Evolutionary conservation across 2,113 vertebrate species (phyloP).

Genomic region (Serilophus lunatus): DNA sequence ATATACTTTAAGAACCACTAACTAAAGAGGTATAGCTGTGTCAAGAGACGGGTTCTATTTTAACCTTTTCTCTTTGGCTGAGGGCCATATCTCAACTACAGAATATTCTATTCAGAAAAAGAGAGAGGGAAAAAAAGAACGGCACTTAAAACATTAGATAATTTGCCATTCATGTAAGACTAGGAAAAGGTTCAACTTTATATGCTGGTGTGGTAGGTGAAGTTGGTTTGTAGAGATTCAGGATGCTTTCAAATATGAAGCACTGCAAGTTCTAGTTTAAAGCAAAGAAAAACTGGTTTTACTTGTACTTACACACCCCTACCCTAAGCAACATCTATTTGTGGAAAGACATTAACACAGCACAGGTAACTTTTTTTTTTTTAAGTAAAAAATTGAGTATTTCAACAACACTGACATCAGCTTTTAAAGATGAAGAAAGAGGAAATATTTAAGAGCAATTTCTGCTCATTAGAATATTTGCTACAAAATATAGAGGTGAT

Average conservation of each 20-base stretch:
- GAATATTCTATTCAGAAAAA: background rate
- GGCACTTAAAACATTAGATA: background rate
- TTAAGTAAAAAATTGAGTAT: background rate
- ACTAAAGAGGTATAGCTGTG: background rate
- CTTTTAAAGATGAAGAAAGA: background rate
- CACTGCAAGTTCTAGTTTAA: background rate
- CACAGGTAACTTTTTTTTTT: background rate
- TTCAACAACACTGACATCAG: background rate
- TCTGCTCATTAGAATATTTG: background rate
- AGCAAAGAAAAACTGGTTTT: slow-evolving; percentile 20
- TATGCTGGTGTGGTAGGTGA: background rate
- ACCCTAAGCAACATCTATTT: background rate
- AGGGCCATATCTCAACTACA: background rate
- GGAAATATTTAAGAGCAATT: background rate
- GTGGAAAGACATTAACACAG: background rate
- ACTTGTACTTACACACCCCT: background rate
- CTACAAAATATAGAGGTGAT: background rate
- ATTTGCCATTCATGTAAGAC: background rate
- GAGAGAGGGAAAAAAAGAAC: background rate
- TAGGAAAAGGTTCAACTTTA: background rate
- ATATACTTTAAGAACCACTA: background rate
- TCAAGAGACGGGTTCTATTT: background rate
- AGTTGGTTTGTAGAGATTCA: background rate
- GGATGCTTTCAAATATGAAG: background rate
- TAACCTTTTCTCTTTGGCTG: background rate